Evolutionary conservation across 2,888 invertebrate species (phyloP).

Genomic region (Calliopum simillimum): DNA sequence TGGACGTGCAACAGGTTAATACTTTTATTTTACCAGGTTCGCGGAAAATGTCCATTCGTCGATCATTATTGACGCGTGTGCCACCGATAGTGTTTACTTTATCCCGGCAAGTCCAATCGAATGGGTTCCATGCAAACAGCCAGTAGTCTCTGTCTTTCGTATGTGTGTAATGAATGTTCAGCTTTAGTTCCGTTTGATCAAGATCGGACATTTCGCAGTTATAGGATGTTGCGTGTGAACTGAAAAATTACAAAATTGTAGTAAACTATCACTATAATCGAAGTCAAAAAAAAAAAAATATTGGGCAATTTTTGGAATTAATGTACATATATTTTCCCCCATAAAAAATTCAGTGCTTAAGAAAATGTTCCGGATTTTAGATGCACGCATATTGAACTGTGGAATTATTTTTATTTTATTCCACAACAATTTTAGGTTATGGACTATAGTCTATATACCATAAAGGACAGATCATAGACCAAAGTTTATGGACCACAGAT

Average conservation of each 20-base stretch:
- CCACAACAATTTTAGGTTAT: too few relatives aligned
- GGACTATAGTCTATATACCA: too few relatives aligned
- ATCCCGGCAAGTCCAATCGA: slow-evolving; percentile 77
- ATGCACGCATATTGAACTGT: too few relatives aligned
- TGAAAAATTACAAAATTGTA: slow-evolving; percentile 39
- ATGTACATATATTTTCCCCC: too few relatives aligned
- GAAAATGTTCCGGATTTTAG: too few relatives aligned
- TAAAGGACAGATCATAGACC: too few relatives aligned
- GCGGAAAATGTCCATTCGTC: slow-evolving; percentile 68
- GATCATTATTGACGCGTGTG: slow-evolving; percentile 66
- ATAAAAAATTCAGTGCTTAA: too few relatives aligned
- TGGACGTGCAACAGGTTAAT: slow-evolving; percentile 66
- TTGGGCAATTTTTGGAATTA: too few relatives aligned
- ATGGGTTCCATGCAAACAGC: slow-evolving; percentile 83
- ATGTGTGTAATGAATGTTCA: slow-evolving; percentile 78
- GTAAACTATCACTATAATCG: too few relatives aligned
- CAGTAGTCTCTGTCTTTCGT: slow-evolving; percentile 74
- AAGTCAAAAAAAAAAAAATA: too few relatives aligned
- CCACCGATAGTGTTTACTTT: slow-evolving; percentile 67
- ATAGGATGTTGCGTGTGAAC: slow-evolving; percentile 62
- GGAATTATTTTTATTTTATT: too few relatives aligned
- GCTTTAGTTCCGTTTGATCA: slow-evolving; percentile 79
- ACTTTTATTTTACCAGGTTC: slow-evolving; percentile 67
- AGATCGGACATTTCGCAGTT: slow-evolving; percentile 85
- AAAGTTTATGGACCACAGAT: too few relatives aligned